Evolutionary conservation across 2,113 vertebrate genomes (phyloP).

Genomic region (Danionella cerebrum): DNA sequence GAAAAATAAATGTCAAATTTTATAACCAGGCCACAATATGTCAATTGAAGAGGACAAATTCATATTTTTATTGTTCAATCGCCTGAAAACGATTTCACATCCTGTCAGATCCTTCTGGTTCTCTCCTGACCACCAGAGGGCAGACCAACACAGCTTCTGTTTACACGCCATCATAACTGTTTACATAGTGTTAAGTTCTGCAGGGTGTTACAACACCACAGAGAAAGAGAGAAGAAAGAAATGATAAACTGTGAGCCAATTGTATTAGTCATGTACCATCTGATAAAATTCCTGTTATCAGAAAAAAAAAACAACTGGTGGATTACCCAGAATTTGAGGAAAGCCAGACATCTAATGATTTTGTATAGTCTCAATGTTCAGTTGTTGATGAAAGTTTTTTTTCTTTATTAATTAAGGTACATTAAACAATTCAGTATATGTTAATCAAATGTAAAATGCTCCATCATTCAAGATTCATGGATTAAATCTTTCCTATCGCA

Average conservation of each 20-base stretch:
- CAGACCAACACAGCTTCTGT: slow-evolving; percentile 37
- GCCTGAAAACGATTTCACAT: neutral
- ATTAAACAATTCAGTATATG: no score
- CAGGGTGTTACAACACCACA: neutral
- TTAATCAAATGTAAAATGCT: neutral
- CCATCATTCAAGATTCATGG: neutral
- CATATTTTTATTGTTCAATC: no score
- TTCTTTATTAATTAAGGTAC: neutral
- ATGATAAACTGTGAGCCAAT: neutral
- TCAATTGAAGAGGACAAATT: no score
- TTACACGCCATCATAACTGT: neutral
- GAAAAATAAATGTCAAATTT: no score
- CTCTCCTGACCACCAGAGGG: slow-evolving; percentile 33
- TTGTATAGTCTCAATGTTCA: neutral
- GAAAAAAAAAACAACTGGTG: neutral
- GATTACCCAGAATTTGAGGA: neutral
- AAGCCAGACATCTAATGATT: slow-evolving; percentile 2
- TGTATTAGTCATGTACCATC: slow-evolving; percentile 5
- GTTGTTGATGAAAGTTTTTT: neutral
- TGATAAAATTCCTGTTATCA: slow-evolving; percentile 18
- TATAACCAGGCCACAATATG: no score
- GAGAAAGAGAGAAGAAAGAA: neutral
- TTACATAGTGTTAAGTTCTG: neutral
- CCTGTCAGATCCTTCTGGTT: neutral
- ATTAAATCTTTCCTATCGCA: neutral